These are phyloP conservation scores for Lepus timidus DNA, from an alignment of 2,113 vertebrate genomes.

Conservation along the genomic window DNA sequence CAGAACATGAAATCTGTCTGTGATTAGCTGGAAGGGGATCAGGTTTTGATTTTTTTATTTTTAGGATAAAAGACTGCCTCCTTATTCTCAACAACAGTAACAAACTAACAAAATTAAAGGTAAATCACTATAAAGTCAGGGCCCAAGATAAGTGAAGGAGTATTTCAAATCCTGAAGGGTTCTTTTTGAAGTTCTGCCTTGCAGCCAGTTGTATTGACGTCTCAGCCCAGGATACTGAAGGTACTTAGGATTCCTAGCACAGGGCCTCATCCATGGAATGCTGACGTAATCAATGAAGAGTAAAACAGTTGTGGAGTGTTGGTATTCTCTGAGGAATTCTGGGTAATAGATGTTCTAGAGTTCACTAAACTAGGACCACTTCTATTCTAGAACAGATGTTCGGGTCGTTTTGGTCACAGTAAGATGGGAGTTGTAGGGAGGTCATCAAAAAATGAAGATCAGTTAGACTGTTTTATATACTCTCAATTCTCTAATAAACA, in stretches of 20 bases:
- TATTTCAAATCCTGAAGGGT: not conserved
- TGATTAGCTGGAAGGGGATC: constrained; percentile 28
- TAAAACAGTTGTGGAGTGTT: not conserved
- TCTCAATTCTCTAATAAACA: not conserved
- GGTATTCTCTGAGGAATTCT: constrained; percentile 31
- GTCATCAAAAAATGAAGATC: constrained; percentile 39
- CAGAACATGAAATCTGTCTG: constrained; percentile 47
- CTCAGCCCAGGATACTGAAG: constrained; percentile 3
- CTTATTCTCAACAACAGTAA: not conserved
- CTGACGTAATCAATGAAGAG: not conserved
- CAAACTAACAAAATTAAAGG: not conserved
- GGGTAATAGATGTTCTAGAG: constrained; percentile 2
- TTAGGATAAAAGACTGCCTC: not conserved
- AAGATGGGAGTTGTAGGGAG: not conserved
- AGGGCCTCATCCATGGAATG: not conserved
- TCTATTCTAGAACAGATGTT: constrained; percentile 21
- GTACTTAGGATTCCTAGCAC: not conserved
- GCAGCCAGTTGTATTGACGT: not conserved
- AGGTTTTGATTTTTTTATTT: not conserved
- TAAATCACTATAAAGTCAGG: constrained; percentile 33
- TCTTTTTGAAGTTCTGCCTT: constrained; percentile 39
- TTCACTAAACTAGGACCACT: not conserved
- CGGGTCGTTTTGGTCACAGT: constrained; percentile 1
- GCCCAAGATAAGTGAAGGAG: constrained; percentile 20
- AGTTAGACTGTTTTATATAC: not conserved